Base-by-base conservation (phyloP, 2,888 invertebrate species). In the Phalera bucephala region DNA sequence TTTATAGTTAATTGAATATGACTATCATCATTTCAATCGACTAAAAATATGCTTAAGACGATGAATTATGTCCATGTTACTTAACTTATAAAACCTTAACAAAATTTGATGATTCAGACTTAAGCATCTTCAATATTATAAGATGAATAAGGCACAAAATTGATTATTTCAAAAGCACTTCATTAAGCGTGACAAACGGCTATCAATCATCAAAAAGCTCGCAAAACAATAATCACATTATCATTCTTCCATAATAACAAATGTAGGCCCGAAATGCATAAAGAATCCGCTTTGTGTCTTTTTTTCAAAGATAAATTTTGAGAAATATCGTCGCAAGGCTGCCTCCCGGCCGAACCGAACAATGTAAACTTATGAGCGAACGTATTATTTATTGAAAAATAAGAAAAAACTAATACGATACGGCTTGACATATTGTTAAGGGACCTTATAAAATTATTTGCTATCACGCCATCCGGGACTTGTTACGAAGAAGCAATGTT, bases 141-240 rank as follows among this genome's bases (percentile, higher is more conserved):
- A n/a, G 35, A 49, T 48, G 51, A 59, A 68, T 68, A 73, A 66
- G 56, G 58, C 63, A 71, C 64, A 70, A 75, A 78, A 73, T 69
- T 70, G 56, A 64, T 72, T 58, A 60, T 60, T 67, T 68, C 62
- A 52, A 70, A 79, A 81, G 78, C 77, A 80, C 79, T 84, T 86
- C 74, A 84, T 87, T 84, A 82, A 65, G 76, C 75, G 75, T 84
- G 84, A 86, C 85, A 85, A 80, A 77, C 72, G 72, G 73, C 76
- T 62, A 88, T 88, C 82, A 80, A 86, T 89, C 87, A 87, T 82
- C 57, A 56, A 48, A 63, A 73, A 72, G 64, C 79, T 81, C 79
- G 85, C 88, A 87, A 89, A 88, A 89, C 87, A 89, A 87, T 89
- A 88, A 87, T 87, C 84, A 87, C 78, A 86, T 87, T 86, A 89